These are phyloP conservation scores for Schlechtendalia chinensis DNA, from an alignment of 1,140 invertebrate genomes.

Conservation along the genomic window DNA sequence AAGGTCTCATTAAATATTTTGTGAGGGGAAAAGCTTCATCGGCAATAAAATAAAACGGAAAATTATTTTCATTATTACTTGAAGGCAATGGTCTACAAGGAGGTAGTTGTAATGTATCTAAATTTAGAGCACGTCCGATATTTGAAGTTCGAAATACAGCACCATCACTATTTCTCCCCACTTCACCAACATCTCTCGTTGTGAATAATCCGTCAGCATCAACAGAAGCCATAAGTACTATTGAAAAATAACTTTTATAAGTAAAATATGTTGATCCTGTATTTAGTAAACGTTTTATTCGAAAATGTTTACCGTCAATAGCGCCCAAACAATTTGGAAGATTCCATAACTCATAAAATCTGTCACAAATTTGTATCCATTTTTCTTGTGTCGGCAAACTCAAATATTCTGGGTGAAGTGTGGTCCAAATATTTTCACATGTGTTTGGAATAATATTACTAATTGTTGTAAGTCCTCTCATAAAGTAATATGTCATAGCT, in stretches of 20 bases:
- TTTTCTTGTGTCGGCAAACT: not conserved
- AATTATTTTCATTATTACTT: slow-evolving; percentile 1
- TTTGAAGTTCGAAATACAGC: slow-evolving; percentile 53
- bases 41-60: not conserved
- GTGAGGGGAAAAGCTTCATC: not conserved
- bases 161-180: slow-evolving; percentile 55
- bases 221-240: slow-evolving; percentile 55
- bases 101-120: not conserved
- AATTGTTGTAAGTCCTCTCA: slow-evolving; percentile 22
- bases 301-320: slow-evolving; percentile 58
- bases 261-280: slow-evolving; percentile 55
- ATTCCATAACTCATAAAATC: slow-evolving; percentile 49
- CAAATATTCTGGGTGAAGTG: not conserved
- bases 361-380: slow-evolving; percentile 11
- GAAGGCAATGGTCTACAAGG: not conserved
- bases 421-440: not conserved
- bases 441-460: slow-evolving; percentile 9
- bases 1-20: slow-evolving; percentile 10
- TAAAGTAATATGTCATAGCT: slow-evolving; percentile 30
- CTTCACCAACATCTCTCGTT: slow-evolving; percentile 54
- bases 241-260: slow-evolving; percentile 55
- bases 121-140: not conserved
- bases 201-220: slow-evolving; percentile 55
- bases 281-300: slow-evolving; percentile 51
- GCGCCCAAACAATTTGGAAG: slow-evolving; percentile 56